These are phyloP conservation scores for Phataginus tetradactyla DNA, from an alignment of 2,797 vertebrate genomes.

Conservation along the genomic window DNA sequence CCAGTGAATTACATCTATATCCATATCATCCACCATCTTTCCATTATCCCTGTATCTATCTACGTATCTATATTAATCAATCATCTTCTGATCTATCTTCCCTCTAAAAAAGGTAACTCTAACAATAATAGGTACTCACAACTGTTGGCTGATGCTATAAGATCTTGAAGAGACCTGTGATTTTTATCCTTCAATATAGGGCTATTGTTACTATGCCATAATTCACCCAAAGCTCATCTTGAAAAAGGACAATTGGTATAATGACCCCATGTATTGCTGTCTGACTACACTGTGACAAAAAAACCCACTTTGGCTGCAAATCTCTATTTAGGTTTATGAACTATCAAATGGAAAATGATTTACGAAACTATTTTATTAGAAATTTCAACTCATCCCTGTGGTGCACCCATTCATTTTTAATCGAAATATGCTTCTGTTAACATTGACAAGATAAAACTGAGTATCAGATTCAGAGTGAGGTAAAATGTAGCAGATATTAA, in stretches of 20 bases:
- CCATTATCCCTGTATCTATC: not conserved
- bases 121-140: not conserved
- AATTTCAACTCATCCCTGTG: not conserved
- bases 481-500: not conserved
- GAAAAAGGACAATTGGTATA: not conserved
- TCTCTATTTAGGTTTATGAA: not conserved
- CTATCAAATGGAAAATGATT: not conserved
- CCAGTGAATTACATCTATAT: not conserved
- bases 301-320: not conserved
- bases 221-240: not conserved
- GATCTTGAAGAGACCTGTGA: not conserved
- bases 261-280: not conserved
- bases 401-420: not conserved
- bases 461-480: not conserved
- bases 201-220: not conserved
- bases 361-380: not conserved
- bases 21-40: not conserved
- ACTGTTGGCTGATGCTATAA: not conserved
- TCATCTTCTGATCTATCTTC: not conserved
- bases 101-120: not conserved
- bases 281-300: not conserved
- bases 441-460: not conserved
- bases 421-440: not conserved
- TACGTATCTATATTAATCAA: not conserved
- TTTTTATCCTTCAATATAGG: not conserved